These are phyloP conservation scores for Suricata suricatta DNA, from an alignment of 2,113 vertebrate genomes.

Conservation along the genomic window DNA sequence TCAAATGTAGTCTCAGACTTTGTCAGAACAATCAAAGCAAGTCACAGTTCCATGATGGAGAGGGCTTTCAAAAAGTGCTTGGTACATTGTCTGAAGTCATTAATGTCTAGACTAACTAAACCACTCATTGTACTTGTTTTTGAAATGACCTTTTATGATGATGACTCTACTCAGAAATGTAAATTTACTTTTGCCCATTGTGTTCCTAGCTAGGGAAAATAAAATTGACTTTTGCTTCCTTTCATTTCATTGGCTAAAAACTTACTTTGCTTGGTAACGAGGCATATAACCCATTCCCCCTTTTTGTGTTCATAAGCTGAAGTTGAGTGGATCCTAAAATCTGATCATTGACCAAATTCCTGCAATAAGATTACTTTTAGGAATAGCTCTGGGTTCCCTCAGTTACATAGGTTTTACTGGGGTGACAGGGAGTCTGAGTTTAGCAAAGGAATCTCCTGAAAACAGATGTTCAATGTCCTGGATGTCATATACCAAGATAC, in stretches of 20 bases:
- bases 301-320: background rate
- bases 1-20: background rate
- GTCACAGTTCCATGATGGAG: background rate
- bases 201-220: background rate
- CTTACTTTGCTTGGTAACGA: background rate
- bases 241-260: background rate
- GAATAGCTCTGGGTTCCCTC: background rate
- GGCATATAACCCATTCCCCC: background rate
- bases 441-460: background rate
- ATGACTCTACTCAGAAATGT: background rate
- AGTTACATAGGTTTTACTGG: background rate
- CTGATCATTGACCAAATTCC: background rate
- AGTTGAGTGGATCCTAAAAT: background rate
- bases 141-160: background rate
- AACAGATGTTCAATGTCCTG: background rate
- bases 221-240: background rate
- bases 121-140: background rate
- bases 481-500: background rate
- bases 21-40: background rate
- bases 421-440: background rate
- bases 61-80: background rate
- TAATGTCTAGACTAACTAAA: background rate
- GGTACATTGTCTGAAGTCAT: background rate
- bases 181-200: constrained; percentile 14
- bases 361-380: background rate